These are phyloP conservation scores for Trachymyrmex cornetzi DNA, from an alignment of 1,140 invertebrate species.

Conservation along the genomic window DNA sequence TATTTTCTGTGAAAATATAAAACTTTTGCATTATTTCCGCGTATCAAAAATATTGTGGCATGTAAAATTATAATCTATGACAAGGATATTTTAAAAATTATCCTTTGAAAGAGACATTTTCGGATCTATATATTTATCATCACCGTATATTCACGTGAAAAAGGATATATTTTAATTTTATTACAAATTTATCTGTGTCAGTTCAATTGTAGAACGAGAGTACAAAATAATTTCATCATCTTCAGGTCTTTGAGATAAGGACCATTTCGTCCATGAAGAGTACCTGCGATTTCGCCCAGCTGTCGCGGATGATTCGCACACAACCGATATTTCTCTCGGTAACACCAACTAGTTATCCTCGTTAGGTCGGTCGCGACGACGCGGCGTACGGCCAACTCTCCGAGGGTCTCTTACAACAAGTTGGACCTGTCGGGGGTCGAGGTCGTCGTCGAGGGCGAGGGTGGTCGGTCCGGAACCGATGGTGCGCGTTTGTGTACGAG, in stretches of 20 bases:
- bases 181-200: not conserved
- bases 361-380: constrained; percentile 44
- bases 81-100: not conserved
- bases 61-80: constrained; percentile 21
- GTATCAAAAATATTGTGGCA: constrained; percentile 20
- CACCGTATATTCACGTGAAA: not conserved
- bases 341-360: constrained; percentile 35
- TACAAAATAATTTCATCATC: not conserved
- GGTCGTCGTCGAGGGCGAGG: constrained; percentile 59
- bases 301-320: constrained; percentile 43
- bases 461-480: constrained; percentile 29
- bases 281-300: constrained; percentile 38
- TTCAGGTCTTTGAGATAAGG: not conserved
- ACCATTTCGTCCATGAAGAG: not conserved
- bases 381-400: constrained; percentile 55
- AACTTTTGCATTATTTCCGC: constrained; percentile 25
- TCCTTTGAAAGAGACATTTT: constrained; percentile 6
- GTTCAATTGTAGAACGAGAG: not conserved
- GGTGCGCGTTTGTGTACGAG: constrained; percentile 36
- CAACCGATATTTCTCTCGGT: constrained; percentile 46
- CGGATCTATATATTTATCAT: not conserved
- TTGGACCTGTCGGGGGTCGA: constrained; percentile 55
- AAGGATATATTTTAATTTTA: constrained; percentile 8
- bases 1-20: constrained; percentile 34
- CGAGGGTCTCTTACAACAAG: constrained; percentile 62